These are phyloP conservation scores for Oenanthe oenanthe DNA, from an alignment of 2,113 vertebrate species.

Conservation along the genomic window DNA sequence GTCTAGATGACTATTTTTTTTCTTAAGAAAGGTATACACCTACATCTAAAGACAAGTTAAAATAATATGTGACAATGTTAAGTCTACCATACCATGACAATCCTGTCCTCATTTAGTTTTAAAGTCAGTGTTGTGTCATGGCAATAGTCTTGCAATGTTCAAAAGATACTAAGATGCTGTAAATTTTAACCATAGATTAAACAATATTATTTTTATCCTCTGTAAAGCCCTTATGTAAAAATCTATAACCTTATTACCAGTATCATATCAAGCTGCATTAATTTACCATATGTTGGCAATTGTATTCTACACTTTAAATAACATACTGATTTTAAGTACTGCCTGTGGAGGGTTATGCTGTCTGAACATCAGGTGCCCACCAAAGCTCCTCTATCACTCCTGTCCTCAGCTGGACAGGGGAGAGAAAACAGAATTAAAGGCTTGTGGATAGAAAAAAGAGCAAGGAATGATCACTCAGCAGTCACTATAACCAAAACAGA, in stretches of 20 bases:
- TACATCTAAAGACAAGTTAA: background rate
- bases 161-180: constrained; percentile 15
- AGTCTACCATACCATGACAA: background rate
- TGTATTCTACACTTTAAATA: constrained; percentile 55
- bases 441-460: rapidly evolving
- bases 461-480: background rate
- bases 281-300: constrained; percentile 35
- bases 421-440: rapidly evolving
- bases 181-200: constrained; percentile 17
- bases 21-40: background rate
- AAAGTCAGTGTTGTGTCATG: background rate
- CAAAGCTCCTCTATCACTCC: background rate
- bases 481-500: background rate
- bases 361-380: background rate
- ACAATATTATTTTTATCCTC: constrained; percentile 27
- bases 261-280: background rate
- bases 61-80: background rate
- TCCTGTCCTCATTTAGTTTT: too few relatives aligned
- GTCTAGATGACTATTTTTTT: background rate
- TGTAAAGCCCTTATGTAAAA: background rate
- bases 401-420: background rate
- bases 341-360: background rate
- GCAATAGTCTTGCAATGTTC: constrained; percentile 26
- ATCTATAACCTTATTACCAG: constrained; percentile 31
- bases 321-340: background rate